These are phyloP conservation scores for Portevinia maculata DNA, from an alignment of 2,888 invertebrate species.

Conservation along the genomic window DNA sequence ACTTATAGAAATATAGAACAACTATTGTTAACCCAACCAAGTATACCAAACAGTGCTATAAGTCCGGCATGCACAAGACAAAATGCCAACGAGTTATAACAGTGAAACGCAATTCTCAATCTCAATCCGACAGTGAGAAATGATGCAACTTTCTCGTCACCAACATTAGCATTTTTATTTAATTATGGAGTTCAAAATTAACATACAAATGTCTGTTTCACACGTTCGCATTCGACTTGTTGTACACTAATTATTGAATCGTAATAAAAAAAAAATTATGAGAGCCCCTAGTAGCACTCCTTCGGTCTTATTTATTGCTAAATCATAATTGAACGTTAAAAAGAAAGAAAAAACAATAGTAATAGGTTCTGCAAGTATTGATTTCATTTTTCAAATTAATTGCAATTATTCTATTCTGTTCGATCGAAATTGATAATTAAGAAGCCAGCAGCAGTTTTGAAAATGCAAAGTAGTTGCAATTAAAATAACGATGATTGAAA, in stretches of 20 bases:
- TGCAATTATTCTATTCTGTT: constrained; percentile 32
- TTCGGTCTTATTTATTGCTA: constrained; percentile 45
- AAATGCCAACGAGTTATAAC: constrained; percentile 63
- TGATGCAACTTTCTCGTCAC: constrained; percentile 39
- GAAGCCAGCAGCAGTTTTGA: constrained; percentile 11
- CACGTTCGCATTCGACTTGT: constrained; percentile 25
- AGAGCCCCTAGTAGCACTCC: constrained; percentile 29
- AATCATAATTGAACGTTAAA: constrained; percentile 15
- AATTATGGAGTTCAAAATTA: constrained; percentile 45
- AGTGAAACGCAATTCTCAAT: constrained; percentile 33
- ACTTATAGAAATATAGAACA: no score
- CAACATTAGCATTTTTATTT: constrained; percentile 52
- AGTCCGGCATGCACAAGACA: constrained; percentile 34
- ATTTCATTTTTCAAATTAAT: constrained; percentile 58
- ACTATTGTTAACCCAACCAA: no score
- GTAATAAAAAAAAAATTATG: constrained; percentile 17
- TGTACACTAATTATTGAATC: background rate
- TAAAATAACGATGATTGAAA: constrained; percentile 40
- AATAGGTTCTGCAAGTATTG: constrained; percentile 57
- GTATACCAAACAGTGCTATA: constrained; percentile 7
- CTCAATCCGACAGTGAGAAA: constrained; percentile 48
- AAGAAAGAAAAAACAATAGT: constrained; percentile 5
- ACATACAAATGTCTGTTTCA: constrained; percentile 65
- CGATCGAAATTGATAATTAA: constrained; percentile 33
- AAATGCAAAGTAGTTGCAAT: constrained; percentile 47